These are phyloP conservation scores for Diarsia rubi DNA, from an alignment of 2,888 invertebrate genomes.

Conservation along the genomic window DNA sequence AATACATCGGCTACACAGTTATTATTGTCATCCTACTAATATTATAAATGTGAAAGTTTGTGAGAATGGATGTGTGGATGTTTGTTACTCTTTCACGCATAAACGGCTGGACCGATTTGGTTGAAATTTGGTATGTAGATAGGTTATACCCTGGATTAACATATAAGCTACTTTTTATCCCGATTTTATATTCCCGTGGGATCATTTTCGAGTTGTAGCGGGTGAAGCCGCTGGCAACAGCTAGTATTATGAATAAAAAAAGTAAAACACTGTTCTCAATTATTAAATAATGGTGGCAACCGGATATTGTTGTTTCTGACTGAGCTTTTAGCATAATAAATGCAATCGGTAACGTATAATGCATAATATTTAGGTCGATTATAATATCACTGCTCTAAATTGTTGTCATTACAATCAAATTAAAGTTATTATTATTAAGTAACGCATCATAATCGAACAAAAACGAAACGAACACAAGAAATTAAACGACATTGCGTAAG, in stretches of 20 bases:
- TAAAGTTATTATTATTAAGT: conserved; percentile 50
- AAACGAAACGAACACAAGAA: conserved; percentile 39
- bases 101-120: too few relatives aligned
- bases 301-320: background rate
- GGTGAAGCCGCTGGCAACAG: too few relatives aligned
- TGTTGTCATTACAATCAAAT: conserved; percentile 44
- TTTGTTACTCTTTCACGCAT: too few relatives aligned
- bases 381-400: conserved; percentile 32
- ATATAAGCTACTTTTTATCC: too few relatives aligned
- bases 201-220: too few relatives aligned
- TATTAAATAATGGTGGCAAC: background rate
- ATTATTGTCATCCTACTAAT: too few relatives aligned
- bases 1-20: background rate
- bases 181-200: too few relatives aligned
- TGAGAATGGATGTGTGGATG: too few relatives aligned
- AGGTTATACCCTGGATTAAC: too few relatives aligned
- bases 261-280: background rate
- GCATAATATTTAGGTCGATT: conserved; percentile 42
- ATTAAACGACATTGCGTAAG: conserved; percentile 43
- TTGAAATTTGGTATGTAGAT: too few relatives aligned
- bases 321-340: conserved; percentile 11
- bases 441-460: conserved; percentile 32
- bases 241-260: background rate
- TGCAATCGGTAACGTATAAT: conserved; percentile 5
- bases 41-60: too few relatives aligned